Conservation (phyloP, 2,797 vertebrate species). For the Chaunax sp. region DNA sequence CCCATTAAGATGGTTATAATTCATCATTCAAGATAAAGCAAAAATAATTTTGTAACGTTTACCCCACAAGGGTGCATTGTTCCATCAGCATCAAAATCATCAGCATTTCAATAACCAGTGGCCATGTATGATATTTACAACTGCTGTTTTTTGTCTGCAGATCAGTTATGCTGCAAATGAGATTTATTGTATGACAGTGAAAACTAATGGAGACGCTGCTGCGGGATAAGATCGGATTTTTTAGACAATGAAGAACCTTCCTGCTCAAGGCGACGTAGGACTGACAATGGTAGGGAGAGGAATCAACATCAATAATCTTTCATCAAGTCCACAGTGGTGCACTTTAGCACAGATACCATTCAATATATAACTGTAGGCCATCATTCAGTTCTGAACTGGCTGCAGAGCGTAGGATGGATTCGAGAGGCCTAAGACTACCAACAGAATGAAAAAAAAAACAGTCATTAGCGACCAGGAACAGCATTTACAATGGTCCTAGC, state of each 20-base stretch:
- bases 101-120: conserved; percentile 56
- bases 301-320: conserved; percentile 89
- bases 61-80: conserved; percentile 38
- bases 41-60: conserved; percentile 40
- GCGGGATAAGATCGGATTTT: conserved; percentile 79
- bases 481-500: background rate
- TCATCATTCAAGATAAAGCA: conserved; percentile 53
- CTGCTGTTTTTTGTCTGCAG: conserved; percentile 65
- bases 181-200: conserved; percentile 78
- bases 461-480: conserved; percentile 14
- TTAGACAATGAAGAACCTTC: conserved; percentile 85
- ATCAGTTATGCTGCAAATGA: conserved; percentile 81
- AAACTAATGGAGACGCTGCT: conserved; percentile 75
- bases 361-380: conserved; percentile 85
- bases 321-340: conserved; percentile 80
- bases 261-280: conserved; percentile 71
- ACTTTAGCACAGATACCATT: conserved; percentile 78
- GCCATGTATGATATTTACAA: conserved; percentile 60
- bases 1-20: conserved; percentile 43
- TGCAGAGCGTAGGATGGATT: conserved; percentile 42
- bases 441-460: conserved; percentile 4
- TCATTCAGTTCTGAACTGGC: conserved; percentile 74
- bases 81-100: conserved; percentile 38
- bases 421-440: conserved; percentile 25
- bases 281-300: conserved; percentile 79